Conservation (phyloP, 2,113 vertebrate species). For the Synchiropus splendidus region DNA sequence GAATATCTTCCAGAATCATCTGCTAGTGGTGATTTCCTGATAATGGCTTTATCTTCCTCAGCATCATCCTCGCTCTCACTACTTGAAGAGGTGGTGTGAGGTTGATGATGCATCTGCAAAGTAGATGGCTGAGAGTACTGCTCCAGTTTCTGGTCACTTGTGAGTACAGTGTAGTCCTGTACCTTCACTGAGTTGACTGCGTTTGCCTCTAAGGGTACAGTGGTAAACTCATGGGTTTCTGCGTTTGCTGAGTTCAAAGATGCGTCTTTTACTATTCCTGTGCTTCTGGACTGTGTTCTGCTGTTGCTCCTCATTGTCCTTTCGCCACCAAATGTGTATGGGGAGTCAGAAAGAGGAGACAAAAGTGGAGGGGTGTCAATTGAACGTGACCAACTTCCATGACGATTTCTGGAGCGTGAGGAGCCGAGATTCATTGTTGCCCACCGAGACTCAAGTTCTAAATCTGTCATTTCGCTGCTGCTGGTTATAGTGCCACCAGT, state of each 20-base stretch:
- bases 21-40: not conserved
- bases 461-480: slow-evolving; percentile 14
- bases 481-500: not conserved
- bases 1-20: too few species aligned
- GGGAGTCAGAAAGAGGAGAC: slow-evolving; percentile 16
- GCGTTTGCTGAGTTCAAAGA: slow-evolving; percentile 15
- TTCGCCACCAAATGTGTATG: slow-evolving; percentile 15
- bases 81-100: slow-evolving; percentile 16
- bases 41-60: not conserved
- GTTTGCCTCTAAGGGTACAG: slow-evolving; percentile 4
- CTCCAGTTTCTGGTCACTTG: slow-evolving; percentile 2
- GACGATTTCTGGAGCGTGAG: slow-evolving; percentile 46
- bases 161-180: not conserved
- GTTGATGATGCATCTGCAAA: not conserved
- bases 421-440: slow-evolving; percentile 39
- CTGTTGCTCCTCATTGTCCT: slow-evolving; percentile 10
- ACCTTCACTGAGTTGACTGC: not conserved
- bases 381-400: slow-evolving; percentile 27
- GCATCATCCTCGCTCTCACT: slow-evolving; percentile 3
- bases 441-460: slow-evolving; percentile 46
- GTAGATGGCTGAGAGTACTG: slow-evolving; percentile 1
- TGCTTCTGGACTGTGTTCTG: not conserved
- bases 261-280: not conserved
- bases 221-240: not conserved
- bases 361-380: slow-evolving; percentile 2